Conservation (phyloP, 2,888 invertebrate species). For the Philopedon plagiatum region DNA sequence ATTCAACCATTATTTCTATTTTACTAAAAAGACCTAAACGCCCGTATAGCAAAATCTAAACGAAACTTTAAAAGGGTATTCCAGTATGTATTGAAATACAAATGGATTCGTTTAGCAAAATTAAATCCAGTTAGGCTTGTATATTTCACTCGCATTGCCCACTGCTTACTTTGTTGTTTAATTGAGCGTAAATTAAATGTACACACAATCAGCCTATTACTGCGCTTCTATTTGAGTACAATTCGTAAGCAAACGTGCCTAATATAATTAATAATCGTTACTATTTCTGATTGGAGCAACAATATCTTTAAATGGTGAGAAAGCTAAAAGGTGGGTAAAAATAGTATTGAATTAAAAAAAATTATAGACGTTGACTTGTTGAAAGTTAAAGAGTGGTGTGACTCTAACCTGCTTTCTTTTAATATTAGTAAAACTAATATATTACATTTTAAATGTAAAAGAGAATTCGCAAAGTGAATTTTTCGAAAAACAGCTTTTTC, state of each 20-base stretch:
- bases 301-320: too few relatives aligned
- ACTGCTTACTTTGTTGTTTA: constrained; percentile 25
- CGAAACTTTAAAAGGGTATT: neutral
- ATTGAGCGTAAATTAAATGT: constrained; percentile 23
- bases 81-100: neutral
- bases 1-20: neutral
- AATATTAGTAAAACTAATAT: too few relatives aligned
- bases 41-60: neutral
- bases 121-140: neutral
- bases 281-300: too few relatives aligned
- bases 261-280: neutral
- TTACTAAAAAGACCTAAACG: neutral
- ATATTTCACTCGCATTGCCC: neutral
- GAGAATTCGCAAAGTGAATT: too few relatives aligned
- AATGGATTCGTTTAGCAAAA: constrained; percentile 1
- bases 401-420: too few relatives aligned
- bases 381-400: too few relatives aligned
- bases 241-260: neutral
- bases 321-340: too few relatives aligned
- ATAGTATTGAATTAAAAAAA: too few relatives aligned
- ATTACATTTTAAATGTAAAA: too few relatives aligned
- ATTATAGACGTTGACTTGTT: too few relatives aligned
- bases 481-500: too few relatives aligned
- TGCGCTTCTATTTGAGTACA: neutral
- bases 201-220: constrained; percentile 2